Conservation (phyloP, 2,113 vertebrate genomes). For the Gadus chalcogrammus region DNA sequence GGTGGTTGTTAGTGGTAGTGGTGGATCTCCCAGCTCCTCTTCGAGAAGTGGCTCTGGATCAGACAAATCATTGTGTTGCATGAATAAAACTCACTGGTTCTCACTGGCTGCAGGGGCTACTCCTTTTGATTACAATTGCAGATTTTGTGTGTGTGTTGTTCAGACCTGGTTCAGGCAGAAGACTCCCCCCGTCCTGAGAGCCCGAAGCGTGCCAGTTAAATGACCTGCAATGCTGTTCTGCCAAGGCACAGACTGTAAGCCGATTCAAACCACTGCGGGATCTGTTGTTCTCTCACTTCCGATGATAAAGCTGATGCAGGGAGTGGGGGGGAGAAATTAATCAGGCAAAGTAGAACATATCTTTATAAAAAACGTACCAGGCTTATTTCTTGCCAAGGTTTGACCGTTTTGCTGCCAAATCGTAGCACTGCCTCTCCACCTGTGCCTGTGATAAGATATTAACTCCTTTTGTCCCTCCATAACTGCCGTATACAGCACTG, state of each 20-base stretch:
- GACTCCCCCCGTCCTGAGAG: slow-evolving; percentile 52
- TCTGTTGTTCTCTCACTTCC: no score
- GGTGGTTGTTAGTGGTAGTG: slow-evolving; percentile 26
- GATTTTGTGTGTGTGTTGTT: slow-evolving; percentile 44
- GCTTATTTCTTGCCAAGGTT: no score
- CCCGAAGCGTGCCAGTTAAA: slow-evolving; percentile 34
- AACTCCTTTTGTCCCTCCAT: no score
- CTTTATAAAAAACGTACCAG: no score
- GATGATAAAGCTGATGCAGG: no score
- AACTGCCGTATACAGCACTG: no score
- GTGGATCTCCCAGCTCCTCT: slow-evolving; percentile 25
- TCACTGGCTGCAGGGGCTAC: slow-evolving; percentile 60
- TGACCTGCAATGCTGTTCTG: slow-evolving; percentile 6
- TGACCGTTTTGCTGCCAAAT: no score
- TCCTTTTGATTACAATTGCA: slow-evolving; percentile 64
- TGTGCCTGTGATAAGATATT: no score
- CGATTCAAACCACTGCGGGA: no score
- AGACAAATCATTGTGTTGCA: slow-evolving; percentile 33
- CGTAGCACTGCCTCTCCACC: no score
- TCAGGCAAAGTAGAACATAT: no score
- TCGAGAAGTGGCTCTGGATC: slow-evolving; percentile 35
- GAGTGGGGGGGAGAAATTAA: no score
- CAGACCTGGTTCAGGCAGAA: slow-evolving; percentile 12
- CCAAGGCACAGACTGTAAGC: slow-evolving; percentile 19
- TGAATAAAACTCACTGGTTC: slow-evolving; percentile 66